Base-by-base conservation (phyloP, 2,113 vertebrate species). In the Pelecanus crispus region DNA sequence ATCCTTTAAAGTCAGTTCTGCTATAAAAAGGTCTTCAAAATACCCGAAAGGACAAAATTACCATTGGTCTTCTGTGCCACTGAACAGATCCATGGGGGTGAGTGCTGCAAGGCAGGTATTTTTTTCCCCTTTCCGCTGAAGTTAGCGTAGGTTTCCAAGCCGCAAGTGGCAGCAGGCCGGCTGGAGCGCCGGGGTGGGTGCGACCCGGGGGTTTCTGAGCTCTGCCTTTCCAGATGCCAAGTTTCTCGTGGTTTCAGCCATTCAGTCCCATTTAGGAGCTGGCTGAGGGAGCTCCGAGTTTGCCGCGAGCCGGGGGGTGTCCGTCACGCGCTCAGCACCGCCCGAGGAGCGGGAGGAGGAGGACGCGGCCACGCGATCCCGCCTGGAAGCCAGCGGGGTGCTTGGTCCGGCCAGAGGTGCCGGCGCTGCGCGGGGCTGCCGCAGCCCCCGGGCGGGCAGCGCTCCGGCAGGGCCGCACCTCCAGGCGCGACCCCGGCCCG, bases 41-140 rank as follows among this genome's bases (percentile, higher is more conserved):
- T 11, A 40, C 40, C 28, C 32, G 12, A 7, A 62, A 55, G 49
- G 19, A 17, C 32, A 40, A 40, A 45, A n/a, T 34, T 21, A 12
- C 47, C 36, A 3, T 24, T 7, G 1, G 7, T 24, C 4, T 25
- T 19, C 19, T 3, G n/a, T 13, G 25, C 20, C 28, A 10, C 71
- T 7, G 53, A 10, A 5, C 32, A 12, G 66, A 5, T 10, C 21
- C 4, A 9, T 5, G 34, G 22, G 5, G 6, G 13, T 0, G 16
- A 10, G 78, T 3, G 53, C n/a, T 58, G 49, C 68, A 4, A 13
- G 55, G 22, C 21, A 13, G 29, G 36, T 26, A 0, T 7, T 25
- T 40, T 32, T 44, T 34, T 1, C 1, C 38, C n/a, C 11, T 32
- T 45, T 18, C 11, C 0, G 1, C 29, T n/a, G 0, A 14, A 63